phyloP scores from a whole-genome alignment of 2,797 vertebrate species.

The Pangasius macronema region DNA sequence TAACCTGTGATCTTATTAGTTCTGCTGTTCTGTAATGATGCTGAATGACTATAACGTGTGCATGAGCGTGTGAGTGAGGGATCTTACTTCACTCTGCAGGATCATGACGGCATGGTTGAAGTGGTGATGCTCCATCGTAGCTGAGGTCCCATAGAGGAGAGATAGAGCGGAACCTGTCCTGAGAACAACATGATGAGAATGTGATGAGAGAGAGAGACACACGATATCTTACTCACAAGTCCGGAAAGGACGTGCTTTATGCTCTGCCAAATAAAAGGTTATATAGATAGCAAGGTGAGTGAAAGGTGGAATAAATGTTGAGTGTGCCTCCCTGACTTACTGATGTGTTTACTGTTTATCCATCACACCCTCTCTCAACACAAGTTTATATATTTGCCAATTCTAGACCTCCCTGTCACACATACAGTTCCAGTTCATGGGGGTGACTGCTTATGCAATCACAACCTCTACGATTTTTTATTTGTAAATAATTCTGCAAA shows the following conservation, averaged over 20 bases:
- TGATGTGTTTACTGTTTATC: constrained; percentile 54
- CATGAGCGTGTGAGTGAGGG: not conserved
- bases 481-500: not conserved
- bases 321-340: constrained; percentile 44
- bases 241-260: constrained; percentile 14
- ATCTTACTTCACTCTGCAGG: constrained; percentile 94
- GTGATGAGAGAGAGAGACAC: constrained; percentile 20
- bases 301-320: constrained; percentile 29
- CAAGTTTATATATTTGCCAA: constrained; percentile 7
- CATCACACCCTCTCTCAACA: constrained; percentile 44
- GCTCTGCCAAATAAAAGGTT: constrained; percentile 16
- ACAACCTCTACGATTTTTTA: not conserved
- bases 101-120: constrained; percentile 99
- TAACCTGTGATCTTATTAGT: constrained; percentile 12
- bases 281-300: constrained; percentile 27
- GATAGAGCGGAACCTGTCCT: constrained; percentile 97
- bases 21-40: not conserved
- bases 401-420: not conserved
- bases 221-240: not conserved
- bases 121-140: constrained; percentile 97
- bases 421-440: not conserved
- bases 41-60: constrained; percentile 3
- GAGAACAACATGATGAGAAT: constrained; percentile 52
- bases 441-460: not conserved
- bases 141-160: constrained; percentile 96